A percentile compares a stretch with the other conserved stretches of the same genome.
Conservation (phyloP, 1,140 invertebrate species). For the Drosophila parvula region DNA sequence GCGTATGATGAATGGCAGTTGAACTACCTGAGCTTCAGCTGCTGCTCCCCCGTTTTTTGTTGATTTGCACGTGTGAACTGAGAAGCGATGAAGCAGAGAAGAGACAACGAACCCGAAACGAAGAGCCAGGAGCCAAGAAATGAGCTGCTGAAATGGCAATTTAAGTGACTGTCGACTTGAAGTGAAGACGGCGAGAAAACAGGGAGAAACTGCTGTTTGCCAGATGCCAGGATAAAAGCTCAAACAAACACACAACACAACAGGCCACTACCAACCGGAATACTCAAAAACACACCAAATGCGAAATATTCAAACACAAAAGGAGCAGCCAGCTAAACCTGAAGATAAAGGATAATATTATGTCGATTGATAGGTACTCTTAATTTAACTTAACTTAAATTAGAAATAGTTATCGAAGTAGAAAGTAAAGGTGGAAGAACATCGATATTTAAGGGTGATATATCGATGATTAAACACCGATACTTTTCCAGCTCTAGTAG, state of each 20-base stretch:
- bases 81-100: constrained; percentile 12
- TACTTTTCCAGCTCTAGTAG: no score
- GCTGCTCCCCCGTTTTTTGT: constrained; percentile 19
- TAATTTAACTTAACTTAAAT: no score
- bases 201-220: constrained; percentile 38
- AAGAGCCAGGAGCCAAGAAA: constrained; percentile 40
- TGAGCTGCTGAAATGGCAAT: constrained; percentile 81
- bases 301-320: constrained; percentile 42
- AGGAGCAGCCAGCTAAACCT: constrained; percentile 14
- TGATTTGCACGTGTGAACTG: constrained; percentile 72
- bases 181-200: constrained; percentile 14
- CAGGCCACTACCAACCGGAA: constrained; percentile 26
- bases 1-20: constrained; percentile 80
- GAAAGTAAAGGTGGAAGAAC: no score
- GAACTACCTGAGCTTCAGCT: constrained; percentile 57
- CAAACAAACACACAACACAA: constrained; percentile 46
- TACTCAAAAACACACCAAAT: constrained; percentile 26
- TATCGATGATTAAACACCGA: no score
- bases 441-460: no score
- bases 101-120: constrained; percentile 32
- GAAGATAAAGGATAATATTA: no score
- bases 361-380: constrained; percentile 1
- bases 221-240: constrained; percentile 76
- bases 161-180: constrained; percentile 75
- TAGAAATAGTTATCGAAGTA: no score